Conservation (phyloP, 2,797 vertebrate species). For the Clamator glandarius region DNA sequence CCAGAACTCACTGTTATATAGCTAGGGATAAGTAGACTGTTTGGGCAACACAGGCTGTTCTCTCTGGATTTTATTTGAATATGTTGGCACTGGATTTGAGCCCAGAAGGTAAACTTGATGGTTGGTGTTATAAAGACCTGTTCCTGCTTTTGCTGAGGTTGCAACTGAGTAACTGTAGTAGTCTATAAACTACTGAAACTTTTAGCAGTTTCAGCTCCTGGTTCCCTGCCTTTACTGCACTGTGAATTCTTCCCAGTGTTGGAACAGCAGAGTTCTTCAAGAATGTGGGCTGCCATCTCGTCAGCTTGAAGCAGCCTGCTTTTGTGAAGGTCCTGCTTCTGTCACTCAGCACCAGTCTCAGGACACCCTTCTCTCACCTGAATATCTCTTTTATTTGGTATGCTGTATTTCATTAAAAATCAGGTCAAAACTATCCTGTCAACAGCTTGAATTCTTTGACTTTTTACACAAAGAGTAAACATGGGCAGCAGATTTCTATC, state of each 20-base stretch:
- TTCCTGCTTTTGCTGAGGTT: slow-evolving; percentile 28
- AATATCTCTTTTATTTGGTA: neutral
- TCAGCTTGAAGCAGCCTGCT: neutral
- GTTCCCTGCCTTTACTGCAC: neutral
- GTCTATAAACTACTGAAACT: neutral
- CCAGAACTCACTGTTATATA: neutral
- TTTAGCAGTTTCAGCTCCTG: neutral
- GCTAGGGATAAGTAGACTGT: neutral
- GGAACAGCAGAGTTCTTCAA: neutral
- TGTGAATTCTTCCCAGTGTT: neutral
- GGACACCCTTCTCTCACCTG: neutral
- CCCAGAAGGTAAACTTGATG: slow-evolving; percentile 48
- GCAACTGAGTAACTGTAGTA: slow-evolving; percentile 5
- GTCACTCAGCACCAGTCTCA: neutral
- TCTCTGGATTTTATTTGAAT: slow-evolving; percentile 38
- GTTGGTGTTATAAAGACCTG: slow-evolving; percentile 9
- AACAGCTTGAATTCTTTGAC: neutral
- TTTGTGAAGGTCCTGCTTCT: neutral
- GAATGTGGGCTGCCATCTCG: neutral
- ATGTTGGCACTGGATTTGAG: slow-evolving; percentile 32
- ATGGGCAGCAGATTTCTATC: neutral
- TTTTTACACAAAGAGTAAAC: neutral
- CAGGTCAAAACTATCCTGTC: neutral
- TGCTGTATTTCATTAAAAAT: neutral
- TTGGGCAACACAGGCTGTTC: slow-evolving; percentile 38